These are phyloP conservation scores for Cephus pygmeus DNA, from an alignment of 2,888 invertebrate genomes.

Conservation along the genomic window DNA sequence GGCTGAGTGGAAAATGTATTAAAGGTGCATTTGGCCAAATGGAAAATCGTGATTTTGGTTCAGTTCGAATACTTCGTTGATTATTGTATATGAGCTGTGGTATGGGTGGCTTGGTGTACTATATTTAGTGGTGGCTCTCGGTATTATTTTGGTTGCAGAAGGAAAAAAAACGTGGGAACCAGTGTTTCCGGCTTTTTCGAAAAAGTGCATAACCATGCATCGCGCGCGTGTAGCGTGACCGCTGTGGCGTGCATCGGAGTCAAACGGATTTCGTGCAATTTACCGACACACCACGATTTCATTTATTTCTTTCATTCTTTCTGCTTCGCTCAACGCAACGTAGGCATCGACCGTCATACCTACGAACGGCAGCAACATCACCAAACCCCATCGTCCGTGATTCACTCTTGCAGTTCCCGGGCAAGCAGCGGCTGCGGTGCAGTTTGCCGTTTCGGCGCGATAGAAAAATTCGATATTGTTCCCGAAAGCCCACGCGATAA, in stretches of 20 bases:
- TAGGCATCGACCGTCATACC: neutral
- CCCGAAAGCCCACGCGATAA: neutral
- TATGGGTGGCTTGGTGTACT: neutral
- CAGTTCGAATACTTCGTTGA: neutral
- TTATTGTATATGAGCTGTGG: neutral
- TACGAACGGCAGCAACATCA: neutral
- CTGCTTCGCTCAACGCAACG: neutral
- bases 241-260: neutral
- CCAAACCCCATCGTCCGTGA: neutral
- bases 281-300: neutral
- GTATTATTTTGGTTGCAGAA: neutral
- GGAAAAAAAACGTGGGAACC: neutral
- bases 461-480: neutral
- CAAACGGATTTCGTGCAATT: neutral
- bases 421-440: neutral
- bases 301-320: neutral
- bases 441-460: neutral
- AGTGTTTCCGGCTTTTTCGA: neutral
- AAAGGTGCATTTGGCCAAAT: neutral
- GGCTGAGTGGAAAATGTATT: neutral
- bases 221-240: neutral
- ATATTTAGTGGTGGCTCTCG: neutral
- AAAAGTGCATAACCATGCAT: constrained; percentile 3
- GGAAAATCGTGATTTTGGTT: neutral
- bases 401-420: neutral